Evolutionary conservation across 2,113 vertebrate species (phyloP), one percentile per base, ranked within the genome.

Genomic region (Anarhynchus alexandrinus): DNA sequence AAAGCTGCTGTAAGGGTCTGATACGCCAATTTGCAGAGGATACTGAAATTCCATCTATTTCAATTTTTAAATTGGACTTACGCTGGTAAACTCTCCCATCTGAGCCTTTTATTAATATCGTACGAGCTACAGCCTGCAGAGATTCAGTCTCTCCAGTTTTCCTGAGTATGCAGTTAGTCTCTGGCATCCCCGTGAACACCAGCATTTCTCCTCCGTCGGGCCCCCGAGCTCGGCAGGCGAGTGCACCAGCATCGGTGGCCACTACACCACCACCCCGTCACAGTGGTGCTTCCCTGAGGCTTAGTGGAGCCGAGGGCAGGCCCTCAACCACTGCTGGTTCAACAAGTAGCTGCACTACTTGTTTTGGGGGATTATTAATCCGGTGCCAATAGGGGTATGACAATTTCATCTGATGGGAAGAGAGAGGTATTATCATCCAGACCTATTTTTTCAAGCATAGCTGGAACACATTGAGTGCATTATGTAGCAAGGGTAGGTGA

Each of bases 211-310:
- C 55, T 71, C 40, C 5, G 0, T 10, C 1, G 3, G 40, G 10
- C 17, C 14, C 64, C 54, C 2, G 7, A 64, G 32, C 45, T 79
- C 23, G 0, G 43, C 30, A 59, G 67, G 54, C 0, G 1, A 88
- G 30, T 14, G 26, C 36, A 58, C 4, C 4, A 7, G 17, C 1
- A 0, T n/a, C 2, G 0, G 51, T 3, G 4, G 32, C 45, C 0
- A 0, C 61, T 25, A 9, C 18, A 36, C 15, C 59, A 30, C 5
- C 55, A 58, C 12, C 2, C 2, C 81, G 36, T 11, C 73, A 34
- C 1, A 0, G 19, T 8, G 0, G 5, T 2, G 2, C 6, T 57
- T 82, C 45, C 62, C 2, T 0, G n/a, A 40, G 1, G 5, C 78
- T 67, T 55, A 58, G 29, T 2, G 1, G 16, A 71, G 40, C 8